Evolutionary conservation across 2,113 vertebrate species (phyloP), one percentile per base, ranked within the genome.

Genomic region (Hucho hucho): DNA sequence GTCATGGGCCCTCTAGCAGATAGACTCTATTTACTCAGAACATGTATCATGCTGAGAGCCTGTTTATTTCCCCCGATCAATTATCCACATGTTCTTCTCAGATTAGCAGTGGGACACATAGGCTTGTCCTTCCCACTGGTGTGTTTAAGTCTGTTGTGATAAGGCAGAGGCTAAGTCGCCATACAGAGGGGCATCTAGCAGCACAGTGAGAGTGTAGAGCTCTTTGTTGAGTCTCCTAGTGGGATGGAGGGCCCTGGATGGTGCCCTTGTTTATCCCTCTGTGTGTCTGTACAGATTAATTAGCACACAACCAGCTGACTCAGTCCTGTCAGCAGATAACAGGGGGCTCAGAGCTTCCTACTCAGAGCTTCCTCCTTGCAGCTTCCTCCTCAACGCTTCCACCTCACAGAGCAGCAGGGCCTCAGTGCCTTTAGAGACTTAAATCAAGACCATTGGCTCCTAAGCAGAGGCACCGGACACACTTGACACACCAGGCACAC

Each of bases 261-360:
- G 64, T 69, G 66, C 71, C 72, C 75, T 80, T 84, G 77, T 89
- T 84, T 84, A 75, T 76, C 70, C 73, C 58, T 59, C 78, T 64
- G 71, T 69, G 80, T 67, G 32, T 7, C 32, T 37, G 32, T 37
- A 37, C 6, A 76, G 79, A 83, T 83, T 84, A 83, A 86, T 89
- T 83, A 84, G 64, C 75, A 58, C 70, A 43, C 43, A 49, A 82
- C 74, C 68, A 78, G 81, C 81, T 80, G 79, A 84, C 79, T 87
- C 83, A 37, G 32, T 37, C 32, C 32, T 37, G 32, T 9, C 32
- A 37, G 32, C 32, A 37, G 32, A 37, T 37, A 37, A 9, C 32
- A 37, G 32, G 32, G 32, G 32, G 32, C 6, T 37, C 32, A 37
- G 32, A 37, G 6, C 32, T 37, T 37, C 32, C 32, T 32, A 32